Base-by-base conservation (phyloP, 1,140 invertebrate genomes). In the Cardiocondyla obscurior region DNA sequence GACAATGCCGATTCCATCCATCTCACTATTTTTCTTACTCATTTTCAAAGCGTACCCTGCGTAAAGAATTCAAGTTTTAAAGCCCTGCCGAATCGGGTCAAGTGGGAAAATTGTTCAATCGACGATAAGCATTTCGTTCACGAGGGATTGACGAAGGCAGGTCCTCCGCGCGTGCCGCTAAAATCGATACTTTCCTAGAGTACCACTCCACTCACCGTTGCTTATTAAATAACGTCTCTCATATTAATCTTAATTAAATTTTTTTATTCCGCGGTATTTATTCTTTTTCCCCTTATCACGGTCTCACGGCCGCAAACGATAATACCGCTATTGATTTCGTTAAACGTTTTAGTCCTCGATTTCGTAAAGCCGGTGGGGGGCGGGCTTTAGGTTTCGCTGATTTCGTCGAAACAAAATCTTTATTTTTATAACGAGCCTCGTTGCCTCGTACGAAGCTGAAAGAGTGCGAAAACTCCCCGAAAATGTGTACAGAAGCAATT, bases 401-500 rank as follows among this genome's bases (percentile, higher is more conserved):
- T n/a, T n/a, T n/a, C n/a, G n/a, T n/a, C 19, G 57, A 49, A 25
- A 64, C 6, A 69, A 69, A n/a, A 79, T 79, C 74, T 79, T 30
- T 55, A 79, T 79, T 79, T 67, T 53, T 79, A 69, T 30, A 79
- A 79, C 62, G 16, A 79, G 62, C 22, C 46, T 14, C 30, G 33
- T 84, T 67, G 58, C 81, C 81, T 73, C 69, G 53, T n/a, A n/a
- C 39, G 22, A 25, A 57, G 76, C 82, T n/a, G n/a, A 69, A 72
- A 22, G 33, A n/a, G 33, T n/a, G 42, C 30, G 60, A 14, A 76
- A 86, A 86, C 55, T 84, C 60, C 42, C 14, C 39, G 70, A 83
- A 87, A 84, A 81, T 67, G 81, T 84, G 67, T 88, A 79, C 84
- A 79, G 67, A 86, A 76, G 83, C 62, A 89, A 90, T 90, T 90